These are phyloP conservation scores for Aphidoletes aphidimyza DNA, from an alignment of 2,888 invertebrate species.

Conservation along the genomic window DNA sequence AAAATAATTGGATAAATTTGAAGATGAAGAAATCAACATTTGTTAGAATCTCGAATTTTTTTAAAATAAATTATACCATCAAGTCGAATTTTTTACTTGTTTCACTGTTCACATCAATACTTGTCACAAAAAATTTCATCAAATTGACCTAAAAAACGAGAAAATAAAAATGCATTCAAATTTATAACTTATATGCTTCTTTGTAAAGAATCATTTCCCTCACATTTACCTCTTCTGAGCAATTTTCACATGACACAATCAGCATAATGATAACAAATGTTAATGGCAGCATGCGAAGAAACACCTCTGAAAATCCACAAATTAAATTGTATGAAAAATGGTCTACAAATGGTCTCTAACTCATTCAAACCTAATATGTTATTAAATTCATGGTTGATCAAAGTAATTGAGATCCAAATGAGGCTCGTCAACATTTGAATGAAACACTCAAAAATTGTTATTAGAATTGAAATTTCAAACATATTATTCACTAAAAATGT, in stretches of 20 bases:
- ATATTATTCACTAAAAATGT: not conserved
- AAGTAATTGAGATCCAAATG: conserved; percentile 3
- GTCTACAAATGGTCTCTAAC: not conserved
- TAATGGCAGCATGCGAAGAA: not conserved
- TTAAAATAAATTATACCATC: not conserved
- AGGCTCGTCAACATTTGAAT: not conserved
- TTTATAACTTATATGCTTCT: not conserved
- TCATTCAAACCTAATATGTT: not conserved
- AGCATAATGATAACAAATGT: not conserved
- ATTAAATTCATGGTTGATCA: not conserved
- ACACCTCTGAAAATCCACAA: not conserved
- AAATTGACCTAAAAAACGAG: not conserved
- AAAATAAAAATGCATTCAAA: not conserved
- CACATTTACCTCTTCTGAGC: conserved; percentile 2
- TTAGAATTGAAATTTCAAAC: not conserved
- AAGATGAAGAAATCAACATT: not conserved
- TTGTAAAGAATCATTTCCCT: not conserved
- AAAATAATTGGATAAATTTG: not conserved
- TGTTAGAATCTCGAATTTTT: not conserved
- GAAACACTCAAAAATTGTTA: conserved; percentile 10
- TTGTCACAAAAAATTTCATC: not conserved
- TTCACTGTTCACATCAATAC: not conserved
- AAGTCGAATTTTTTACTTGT: not conserved
- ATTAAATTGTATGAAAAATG: too few species aligned
- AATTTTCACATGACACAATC: not conserved